Percentiles rank a stretch among this genome's conserved stretches.
These are phyloP conservation scores for Tichodroma muraria DNA, from an alignment of 2,113 vertebrate species.

Conservation along the genomic window DNA sequence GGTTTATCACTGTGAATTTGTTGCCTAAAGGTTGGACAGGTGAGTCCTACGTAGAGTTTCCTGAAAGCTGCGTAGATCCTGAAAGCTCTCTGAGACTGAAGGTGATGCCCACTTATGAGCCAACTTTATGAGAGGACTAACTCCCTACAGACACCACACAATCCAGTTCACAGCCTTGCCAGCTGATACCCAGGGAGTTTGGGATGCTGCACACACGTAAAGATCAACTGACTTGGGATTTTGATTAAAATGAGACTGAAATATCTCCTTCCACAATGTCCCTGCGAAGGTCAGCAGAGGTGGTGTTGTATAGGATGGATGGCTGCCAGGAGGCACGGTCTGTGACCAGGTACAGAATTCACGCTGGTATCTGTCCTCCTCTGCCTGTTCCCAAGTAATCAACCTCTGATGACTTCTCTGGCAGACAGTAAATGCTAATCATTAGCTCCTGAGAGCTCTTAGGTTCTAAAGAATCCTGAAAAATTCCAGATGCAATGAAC, in stretches of 20 bases:
- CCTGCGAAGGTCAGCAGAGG: background rate
- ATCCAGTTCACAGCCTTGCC: background rate
- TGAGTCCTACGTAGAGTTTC: accelerated
- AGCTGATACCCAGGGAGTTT: background rate
- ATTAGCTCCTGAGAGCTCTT: background rate
- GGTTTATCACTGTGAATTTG: background rate
- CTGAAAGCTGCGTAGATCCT: background rate
- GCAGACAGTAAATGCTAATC: background rate
- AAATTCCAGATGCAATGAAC: background rate
- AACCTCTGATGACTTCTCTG: background rate
- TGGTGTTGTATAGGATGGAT: background rate
- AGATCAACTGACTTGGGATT: background rate
- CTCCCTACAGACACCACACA: background rate
- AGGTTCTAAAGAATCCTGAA: background rate
- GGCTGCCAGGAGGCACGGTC: background rate
- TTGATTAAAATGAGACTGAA: background rate
- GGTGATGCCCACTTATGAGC: background rate
- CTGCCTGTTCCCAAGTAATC: background rate
- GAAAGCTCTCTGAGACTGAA: background rate
- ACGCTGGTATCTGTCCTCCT: background rate
- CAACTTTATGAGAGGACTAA: background rate
- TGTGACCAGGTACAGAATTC: background rate
- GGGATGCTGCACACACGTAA: background rate
- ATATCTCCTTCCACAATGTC: background rate
- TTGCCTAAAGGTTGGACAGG: background rate